Percentiles rank a stretch among this genome's conserved stretches.
These are phyloP conservation scores for Plecotus auritus DNA, from an alignment of 2,113 vertebrate genomes.

Conservation along the genomic window DNA sequence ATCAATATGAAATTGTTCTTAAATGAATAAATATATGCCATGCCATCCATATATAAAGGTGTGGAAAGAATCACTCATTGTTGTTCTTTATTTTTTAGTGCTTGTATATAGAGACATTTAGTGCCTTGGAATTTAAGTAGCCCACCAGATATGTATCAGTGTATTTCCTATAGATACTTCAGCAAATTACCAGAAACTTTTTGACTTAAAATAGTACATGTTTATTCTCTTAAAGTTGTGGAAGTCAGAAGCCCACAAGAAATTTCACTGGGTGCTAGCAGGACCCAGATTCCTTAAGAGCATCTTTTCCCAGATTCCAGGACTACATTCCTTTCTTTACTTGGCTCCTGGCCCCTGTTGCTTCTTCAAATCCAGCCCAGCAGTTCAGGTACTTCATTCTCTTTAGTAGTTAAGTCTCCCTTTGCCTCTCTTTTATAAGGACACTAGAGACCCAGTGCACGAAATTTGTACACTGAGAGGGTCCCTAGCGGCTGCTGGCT, in stretches of 20 bases:
- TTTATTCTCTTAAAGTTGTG: not conserved
- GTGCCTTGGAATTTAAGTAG: not conserved
- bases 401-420: not conserved
- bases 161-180: not conserved
- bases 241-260: not conserved
- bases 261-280: not conserved
- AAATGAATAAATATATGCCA: not conserved
- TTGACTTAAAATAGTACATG: not conserved
- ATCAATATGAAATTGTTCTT: not conserved
- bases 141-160: too few relatives aligned
- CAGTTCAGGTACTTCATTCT: not conserved
- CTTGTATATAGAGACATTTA: not conserved
- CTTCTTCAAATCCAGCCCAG: not conserved
- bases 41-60: not conserved
- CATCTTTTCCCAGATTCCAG: not conserved
- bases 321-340: not conserved
- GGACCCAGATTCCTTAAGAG: not conserved
- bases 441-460: not conserved
- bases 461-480: too few relatives aligned
- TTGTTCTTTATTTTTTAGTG: slow-evolving; percentile 11
- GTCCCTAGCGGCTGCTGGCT: too few relatives aligned
- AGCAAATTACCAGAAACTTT: not conserved
- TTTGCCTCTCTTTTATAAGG: not conserved
- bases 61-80: not conserved
- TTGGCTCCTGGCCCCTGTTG: not conserved